Conservation (phyloP, 2,888 invertebrate species). For the Acrobasis consociella region DNA sequence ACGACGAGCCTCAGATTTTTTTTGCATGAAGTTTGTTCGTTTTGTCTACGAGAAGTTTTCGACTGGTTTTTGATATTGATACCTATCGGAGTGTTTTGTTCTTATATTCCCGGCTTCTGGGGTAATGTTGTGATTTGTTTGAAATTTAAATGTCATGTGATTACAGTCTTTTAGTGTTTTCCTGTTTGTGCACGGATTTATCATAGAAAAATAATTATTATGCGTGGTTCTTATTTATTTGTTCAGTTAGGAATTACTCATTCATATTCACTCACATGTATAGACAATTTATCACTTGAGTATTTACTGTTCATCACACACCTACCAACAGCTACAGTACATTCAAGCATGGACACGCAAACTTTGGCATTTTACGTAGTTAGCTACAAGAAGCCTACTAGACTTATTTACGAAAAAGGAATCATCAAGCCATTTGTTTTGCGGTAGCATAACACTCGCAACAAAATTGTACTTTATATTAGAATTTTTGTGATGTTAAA, state of each 20-base stretch:
- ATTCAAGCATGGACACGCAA: slow-evolving; percentile 29
- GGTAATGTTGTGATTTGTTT: slow-evolving; percentile 53
- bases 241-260: slow-evolving; percentile 29
- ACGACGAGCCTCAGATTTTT: slow-evolving; percentile 39
- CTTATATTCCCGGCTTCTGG: slow-evolving; percentile 55
- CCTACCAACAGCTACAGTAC: slow-evolving; percentile 33
- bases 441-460: neutral
- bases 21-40: slow-evolving; percentile 62
- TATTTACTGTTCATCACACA: slow-evolving; percentile 38
- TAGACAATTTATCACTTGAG: slow-evolving; percentile 35
- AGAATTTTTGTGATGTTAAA: neutral
- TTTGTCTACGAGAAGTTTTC: slow-evolving; percentile 37
- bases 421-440: neutral
- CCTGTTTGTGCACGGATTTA: slow-evolving; percentile 54
- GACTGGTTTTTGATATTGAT: slow-evolving; percentile 37
- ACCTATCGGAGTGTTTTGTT: slow-evolving; percentile 46
- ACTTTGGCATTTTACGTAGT: slow-evolving; percentile 10
- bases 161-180: slow-evolving; percentile 48
- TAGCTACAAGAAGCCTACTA: neutral
- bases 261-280: slow-evolving; percentile 31
- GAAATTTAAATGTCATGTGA: slow-evolving; percentile 44
- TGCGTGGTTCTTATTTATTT: slow-evolving; percentile 30
- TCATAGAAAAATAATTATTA: slow-evolving; percentile 31
- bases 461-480: neutral
- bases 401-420: neutral